These are phyloP conservation scores for Esox masquinongy DNA, from an alignment of 2,797 vertebrate genomes.

Conservation along the genomic window DNA sequence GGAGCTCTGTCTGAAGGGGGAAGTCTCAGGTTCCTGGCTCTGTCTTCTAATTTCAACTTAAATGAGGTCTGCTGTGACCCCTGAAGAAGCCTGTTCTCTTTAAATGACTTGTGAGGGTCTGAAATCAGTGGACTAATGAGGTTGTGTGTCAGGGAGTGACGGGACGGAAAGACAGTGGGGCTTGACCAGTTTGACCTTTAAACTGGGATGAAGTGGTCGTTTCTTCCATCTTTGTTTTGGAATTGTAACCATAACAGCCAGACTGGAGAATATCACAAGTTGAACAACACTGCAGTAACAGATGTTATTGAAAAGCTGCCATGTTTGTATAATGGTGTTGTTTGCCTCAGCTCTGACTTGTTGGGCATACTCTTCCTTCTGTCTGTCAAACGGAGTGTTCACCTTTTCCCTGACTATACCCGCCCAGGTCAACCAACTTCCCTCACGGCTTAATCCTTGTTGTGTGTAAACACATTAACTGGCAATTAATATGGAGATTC, in stretches of 20 bases:
- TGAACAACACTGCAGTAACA: neutral
- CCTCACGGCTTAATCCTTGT: slow-evolving; percentile 62
- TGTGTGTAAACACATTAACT: slow-evolving; percentile 71
- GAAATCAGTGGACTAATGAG: neutral
- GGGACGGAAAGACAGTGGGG: slow-evolving; percentile 1
- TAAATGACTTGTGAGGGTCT: neutral
- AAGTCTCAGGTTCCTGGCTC: slow-evolving; percentile 20
- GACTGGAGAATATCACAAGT: neutral
- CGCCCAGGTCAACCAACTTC: slow-evolving; percentile 49
- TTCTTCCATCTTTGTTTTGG: neutral
- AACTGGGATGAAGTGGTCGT: neutral
- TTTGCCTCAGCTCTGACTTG: slow-evolving; percentile 39
- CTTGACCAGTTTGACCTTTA: neutral
- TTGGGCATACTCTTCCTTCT: slow-evolving; percentile 18
- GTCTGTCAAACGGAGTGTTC: slow-evolving; percentile 32
- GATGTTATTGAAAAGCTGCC: slow-evolving; percentile 10
- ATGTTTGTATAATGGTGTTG: slow-evolving; percentile 22
- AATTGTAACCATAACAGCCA: neutral
- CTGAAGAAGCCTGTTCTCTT: neutral
- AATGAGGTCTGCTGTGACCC: neutral
- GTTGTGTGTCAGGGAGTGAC: neutral
- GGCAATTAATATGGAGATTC: slow-evolving; percentile 72
- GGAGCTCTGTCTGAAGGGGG: slow-evolving; percentile 26
- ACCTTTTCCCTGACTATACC: slow-evolving; percentile 26
- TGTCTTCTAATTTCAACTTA: neutral